Conservation (phyloP, 2,113 vertebrate genomes). For the Pteropus alecto region DNA sequence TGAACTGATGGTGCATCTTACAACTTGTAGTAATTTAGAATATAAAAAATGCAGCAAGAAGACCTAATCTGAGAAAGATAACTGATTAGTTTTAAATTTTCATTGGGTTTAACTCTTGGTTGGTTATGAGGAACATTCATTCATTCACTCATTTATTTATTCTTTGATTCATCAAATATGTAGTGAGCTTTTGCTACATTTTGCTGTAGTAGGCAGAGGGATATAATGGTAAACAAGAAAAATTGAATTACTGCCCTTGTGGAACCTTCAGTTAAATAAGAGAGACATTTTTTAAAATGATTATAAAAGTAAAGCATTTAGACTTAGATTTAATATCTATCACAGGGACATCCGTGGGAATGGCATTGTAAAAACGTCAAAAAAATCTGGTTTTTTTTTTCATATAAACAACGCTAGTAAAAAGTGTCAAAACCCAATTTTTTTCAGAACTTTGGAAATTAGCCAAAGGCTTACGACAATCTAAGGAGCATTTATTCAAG, state of each 20-base stretch:
- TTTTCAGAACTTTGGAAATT: slow-evolving; percentile 3
- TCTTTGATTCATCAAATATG: not conserved
- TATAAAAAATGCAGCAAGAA: not conserved
- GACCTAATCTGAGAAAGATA: not conserved
- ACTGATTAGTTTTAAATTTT: not conserved
- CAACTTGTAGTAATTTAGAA: not conserved
- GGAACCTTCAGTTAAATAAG: not conserved
- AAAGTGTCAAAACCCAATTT: not conserved
- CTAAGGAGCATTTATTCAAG: not conserved
- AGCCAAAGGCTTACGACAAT: slow-evolving; percentile 17
- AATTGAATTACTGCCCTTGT: not conserved
- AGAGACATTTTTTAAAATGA: not conserved
- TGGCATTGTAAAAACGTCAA: not conserved
- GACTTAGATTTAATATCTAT: not conserved
- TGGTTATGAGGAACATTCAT: not conserved
- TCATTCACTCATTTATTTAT: not conserved
- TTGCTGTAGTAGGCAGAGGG: not conserved
- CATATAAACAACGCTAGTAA: not conserved
- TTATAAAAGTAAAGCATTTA: slow-evolving; percentile 20
- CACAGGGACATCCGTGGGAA: not conserved
- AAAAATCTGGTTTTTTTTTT: not conserved
- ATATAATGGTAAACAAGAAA: not conserved
- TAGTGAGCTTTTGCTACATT: not conserved
- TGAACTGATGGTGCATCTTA: not conserved
- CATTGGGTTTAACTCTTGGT: not conserved